Evolutionary conservation across 2,113 vertebrate genomes (phyloP).

Genomic region (Nothobranchius furzeri): DNA sequence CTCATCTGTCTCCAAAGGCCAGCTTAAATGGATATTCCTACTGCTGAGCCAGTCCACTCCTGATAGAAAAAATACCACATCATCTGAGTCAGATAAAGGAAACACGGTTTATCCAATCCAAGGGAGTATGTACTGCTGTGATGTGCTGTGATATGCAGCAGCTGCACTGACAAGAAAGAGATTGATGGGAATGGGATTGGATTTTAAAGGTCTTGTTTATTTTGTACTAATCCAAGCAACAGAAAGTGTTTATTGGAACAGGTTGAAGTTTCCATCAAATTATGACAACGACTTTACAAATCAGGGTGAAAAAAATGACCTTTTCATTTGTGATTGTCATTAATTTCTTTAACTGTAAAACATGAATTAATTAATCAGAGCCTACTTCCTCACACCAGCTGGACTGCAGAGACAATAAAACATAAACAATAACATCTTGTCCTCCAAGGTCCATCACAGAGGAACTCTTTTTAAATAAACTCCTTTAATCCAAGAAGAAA

Average conservation of each 20-base stretch:
- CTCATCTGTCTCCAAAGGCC: slow-evolving; percentile 79
- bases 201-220: slow-evolving; percentile 25
- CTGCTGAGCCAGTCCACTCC: slow-evolving; percentile 72
- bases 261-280: neutral
- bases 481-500: no score
- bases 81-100: slow-evolving; percentile 74
- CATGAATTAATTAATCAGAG: no score
- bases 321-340: no score
- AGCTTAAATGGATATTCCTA: slow-evolving; percentile 78
- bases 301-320: no score
- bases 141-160: slow-evolving; percentile 45
- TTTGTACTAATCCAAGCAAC: neutral
- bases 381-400: no score
- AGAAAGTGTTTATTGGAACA: neutral
- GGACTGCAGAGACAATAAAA: no score
- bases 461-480: no score
- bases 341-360: no score
- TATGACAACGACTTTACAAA: no score
- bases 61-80: slow-evolving; percentile 74
- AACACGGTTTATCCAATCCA: slow-evolving; percentile 68
- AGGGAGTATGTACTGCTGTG: slow-evolving; percentile 37
- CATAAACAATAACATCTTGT: no score
- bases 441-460: no score
- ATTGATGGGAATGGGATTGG: slow-evolving; percentile 20
- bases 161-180: slow-evolving; percentile 9